Base-by-base conservation (phyloP, 2,113 vertebrate genomes). In the Tinamus guttatus region DNA sequence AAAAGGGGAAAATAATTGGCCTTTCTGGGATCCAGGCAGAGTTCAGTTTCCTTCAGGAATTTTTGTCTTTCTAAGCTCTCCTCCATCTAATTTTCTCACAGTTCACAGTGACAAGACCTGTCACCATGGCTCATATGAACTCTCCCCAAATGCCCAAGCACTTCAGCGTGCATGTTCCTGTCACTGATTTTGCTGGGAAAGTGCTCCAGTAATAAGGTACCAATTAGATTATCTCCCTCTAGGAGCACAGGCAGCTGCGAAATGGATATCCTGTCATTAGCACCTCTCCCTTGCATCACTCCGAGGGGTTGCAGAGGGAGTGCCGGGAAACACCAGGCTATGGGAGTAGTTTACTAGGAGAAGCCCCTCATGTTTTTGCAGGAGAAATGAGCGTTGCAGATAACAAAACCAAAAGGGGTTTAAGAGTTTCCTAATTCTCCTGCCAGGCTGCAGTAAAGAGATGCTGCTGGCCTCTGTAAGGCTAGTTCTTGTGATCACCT, bases 191-290 rank as follows among this genome's bases (percentile, higher is more conserved):
- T 86, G 40, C 91, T 88, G 85, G 85, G 89, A 22, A 94, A 25
- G 41, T 94, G 85, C 82, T 94, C 70, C 79, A 91, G 75, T 96
- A 97, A 96, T 91, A 96, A 67, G 73, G 79, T 97, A 79, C 91
- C 95, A 95, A 96, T 97, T 97, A 96, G 90, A 97, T 97, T 96
- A 94, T 75, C 84, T 95, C 79, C 65, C 65, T 94, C 91, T 96
- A 90, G 94, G 97, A 97, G 93, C 83, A 78, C 79, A 92, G 97
- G 90, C 76, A 94, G 74, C 81, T 95, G 95, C 45, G 95, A 96
- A 97, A 94, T 95, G 79, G 87, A 30, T 96, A 83, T 92, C 34
- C 27, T 88, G 54, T 94, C 90, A 86, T 97, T 97, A 98, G 71
- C 36, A 81, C 83, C 89, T 87, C 93, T 95, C 62, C 68, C 82